phyloP scores from a whole-genome alignment of 2,888 invertebrate species.

The Synergus laeviventris region DNA sequence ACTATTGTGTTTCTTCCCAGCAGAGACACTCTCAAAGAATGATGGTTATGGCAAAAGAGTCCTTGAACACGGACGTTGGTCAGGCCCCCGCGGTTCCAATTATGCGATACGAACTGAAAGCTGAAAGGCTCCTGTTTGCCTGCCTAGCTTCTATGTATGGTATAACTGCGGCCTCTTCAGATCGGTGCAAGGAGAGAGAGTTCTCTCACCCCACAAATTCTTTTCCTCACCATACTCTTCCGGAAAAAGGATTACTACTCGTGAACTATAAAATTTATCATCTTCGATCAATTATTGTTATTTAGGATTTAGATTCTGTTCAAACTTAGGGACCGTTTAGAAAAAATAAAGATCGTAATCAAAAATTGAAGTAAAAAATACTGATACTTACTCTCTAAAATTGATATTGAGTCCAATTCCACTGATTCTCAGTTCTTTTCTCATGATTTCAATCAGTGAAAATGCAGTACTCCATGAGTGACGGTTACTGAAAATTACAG shows the following conservation, averaged over 20 bases:
- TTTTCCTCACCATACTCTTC: conserved; percentile 5
- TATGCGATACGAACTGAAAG: conserved; percentile 54
- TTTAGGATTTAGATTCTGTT: no score
- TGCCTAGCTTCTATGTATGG: background rate
- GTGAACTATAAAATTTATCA: background rate
- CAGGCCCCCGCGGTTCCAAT: conserved; percentile 73
- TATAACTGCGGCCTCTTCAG: conserved; percentile 19
- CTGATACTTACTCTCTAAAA: no score
- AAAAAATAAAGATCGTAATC: background rate
- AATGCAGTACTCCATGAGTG: no score
- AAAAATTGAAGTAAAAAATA: no score
- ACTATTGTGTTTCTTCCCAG: conserved; percentile 47
- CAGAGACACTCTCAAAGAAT: conserved; percentile 69
- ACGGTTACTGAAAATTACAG: no score
- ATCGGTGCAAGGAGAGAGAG: background rate
- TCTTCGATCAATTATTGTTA: background rate
- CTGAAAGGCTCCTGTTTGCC: conserved; percentile 63
- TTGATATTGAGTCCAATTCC: no score
- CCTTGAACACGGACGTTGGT: conserved; percentile 75
- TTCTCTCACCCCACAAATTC: background rate
- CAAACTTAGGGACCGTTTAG: background rate
- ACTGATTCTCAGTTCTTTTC: no score
- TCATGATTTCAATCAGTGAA: no score
- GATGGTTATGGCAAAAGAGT: conserved; percentile 72
- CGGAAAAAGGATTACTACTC: background rate